phyloP scores from a whole-genome alignment of 2,797 vertebrate species.

The Eutrigla gurnardus region DNA sequence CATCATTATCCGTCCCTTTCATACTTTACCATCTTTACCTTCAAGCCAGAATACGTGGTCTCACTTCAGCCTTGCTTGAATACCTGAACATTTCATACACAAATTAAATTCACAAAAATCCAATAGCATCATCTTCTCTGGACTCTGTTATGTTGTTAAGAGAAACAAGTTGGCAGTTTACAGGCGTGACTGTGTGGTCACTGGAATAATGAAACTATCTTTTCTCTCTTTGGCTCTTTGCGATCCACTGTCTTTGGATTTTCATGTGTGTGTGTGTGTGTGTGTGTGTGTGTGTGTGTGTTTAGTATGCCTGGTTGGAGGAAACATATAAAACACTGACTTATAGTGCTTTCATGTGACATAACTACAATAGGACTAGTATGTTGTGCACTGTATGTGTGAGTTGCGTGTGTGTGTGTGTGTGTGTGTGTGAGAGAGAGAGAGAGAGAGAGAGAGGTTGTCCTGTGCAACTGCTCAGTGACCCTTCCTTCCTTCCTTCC shows the following conservation, averaged over 20 bases:
- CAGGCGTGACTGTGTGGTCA: conserved; percentile 19
- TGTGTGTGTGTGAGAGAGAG: not conserved
- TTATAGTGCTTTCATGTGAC: conserved; percentile 5
- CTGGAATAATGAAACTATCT: conserved; percentile 8
- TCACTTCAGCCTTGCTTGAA: conserved; percentile 30
- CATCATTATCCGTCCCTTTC: conserved; percentile 23
- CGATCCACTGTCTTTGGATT: conserved; percentile 20
- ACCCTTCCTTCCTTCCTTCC: conserved; percentile 83
- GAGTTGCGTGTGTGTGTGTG: conserved; percentile 20
- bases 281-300: conserved; percentile 1
- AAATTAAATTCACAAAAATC: not conserved
- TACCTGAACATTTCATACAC: not conserved
- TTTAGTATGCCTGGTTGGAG: not conserved
- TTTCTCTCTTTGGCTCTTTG: conserved; percentile 27
- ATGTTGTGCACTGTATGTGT: conserved; percentile 24
- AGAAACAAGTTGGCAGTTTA: conserved; percentile 10
- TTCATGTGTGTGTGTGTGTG: not conserved
- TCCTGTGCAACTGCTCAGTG: conserved; percentile 72
- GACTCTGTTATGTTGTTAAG: not conserved
- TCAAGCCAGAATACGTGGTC: conserved; percentile 15
- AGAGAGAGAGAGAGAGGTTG: conserved; percentile 20
- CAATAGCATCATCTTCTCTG: conserved; percentile 5
- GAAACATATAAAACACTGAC: conserved; percentile 11
- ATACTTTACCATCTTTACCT: conserved; percentile 22
- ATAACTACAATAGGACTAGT: conserved; percentile 10